Conservation (phyloP, 1,140 invertebrate species). For the Drosophila orena region DNA sequence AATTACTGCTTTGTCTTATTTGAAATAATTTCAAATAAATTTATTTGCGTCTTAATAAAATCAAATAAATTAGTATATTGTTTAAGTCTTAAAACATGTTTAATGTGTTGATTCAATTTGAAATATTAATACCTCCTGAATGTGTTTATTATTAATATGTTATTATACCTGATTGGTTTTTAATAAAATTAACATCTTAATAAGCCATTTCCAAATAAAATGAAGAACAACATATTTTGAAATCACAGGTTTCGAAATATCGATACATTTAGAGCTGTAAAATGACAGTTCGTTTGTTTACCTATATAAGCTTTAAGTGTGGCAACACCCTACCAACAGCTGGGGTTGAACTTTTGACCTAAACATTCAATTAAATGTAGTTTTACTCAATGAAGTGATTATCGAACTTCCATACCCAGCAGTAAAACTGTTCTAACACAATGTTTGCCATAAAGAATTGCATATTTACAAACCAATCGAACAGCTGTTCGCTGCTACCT, state of each 20-base stretch:
- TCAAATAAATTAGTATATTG: too few relatives aligned
- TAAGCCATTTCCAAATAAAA: not conserved
- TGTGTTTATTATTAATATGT: too few relatives aligned
- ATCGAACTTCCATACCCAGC: not conserved
- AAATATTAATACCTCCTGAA: too few relatives aligned
- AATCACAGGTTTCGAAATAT: not conserved
- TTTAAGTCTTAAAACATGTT: too few relatives aligned
- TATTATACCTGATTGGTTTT: too few relatives aligned
- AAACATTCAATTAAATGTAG: not conserved
- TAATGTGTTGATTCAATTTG: too few relatives aligned
- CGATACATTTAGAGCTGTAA: constrained; percentile 1
- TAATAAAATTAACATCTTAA: too few relatives aligned
- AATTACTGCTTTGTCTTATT: too few relatives aligned
- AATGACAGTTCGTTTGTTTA: not conserved
- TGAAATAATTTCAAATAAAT: too few relatives aligned
- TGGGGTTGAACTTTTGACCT: not conserved
- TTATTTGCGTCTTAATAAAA: too few relatives aligned
- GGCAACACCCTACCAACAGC: constrained; percentile 5
- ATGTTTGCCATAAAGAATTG: not conserved
- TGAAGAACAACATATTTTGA: not conserved
- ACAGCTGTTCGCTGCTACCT: constrained; percentile 24
- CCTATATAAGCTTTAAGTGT: not conserved
- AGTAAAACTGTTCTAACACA: not conserved
- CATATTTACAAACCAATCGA: not conserved
- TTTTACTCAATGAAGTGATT: not conserved